Evolutionary conservation across 2,113 vertebrate species (phyloP), one percentile per base, ranked within the genome.

Genomic region (Gallinago media): DNA sequence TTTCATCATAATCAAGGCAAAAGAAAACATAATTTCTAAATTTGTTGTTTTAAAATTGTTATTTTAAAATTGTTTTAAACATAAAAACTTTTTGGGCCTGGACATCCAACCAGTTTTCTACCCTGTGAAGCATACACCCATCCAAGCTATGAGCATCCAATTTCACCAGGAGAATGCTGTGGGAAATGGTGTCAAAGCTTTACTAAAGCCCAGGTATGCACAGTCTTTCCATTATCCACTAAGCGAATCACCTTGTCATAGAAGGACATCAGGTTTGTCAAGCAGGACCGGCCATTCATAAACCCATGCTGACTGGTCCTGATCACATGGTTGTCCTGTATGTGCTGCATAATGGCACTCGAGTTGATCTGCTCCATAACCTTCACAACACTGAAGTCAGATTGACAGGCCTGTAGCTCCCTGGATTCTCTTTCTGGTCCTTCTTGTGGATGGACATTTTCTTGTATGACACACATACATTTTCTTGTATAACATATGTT

Each of bases 1-100:
- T 58, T 22, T 16, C 15, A 52, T 36, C 5, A 44, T 21, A 49
- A 10, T 71, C n/a, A 59, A 73, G 6, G 12, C 21, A 82, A 79
- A 85, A 58, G 1, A 26, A 27, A 70, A 1, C 2, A 44, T 26
- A 0, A 26, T 47, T 29, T 29, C 26, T 50, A 26, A 29, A 54
- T 29, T 29, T 29, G 27, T 54, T 54, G 15, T 16, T 29, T 29
- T 50, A 26, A 26, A 29, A 29, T 27, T 54, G 15, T 17, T 17
- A 13, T 54, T 27, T 29, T 54, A 3, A 54, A 54, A 54, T 17
- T 29, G 15, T 29, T 54, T 54, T 54, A 31, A 73, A 1, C 1
- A 32, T 22, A 0, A 22, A 42, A 36, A 15, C 34, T n/a, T 20
- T 58, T 58, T 15, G 20, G 56, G 20, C 32, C 32, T 58, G 32